Evolutionary conservation across 2,113 vertebrate species (phyloP).

Genomic region (Aegypius monachus): DNA sequence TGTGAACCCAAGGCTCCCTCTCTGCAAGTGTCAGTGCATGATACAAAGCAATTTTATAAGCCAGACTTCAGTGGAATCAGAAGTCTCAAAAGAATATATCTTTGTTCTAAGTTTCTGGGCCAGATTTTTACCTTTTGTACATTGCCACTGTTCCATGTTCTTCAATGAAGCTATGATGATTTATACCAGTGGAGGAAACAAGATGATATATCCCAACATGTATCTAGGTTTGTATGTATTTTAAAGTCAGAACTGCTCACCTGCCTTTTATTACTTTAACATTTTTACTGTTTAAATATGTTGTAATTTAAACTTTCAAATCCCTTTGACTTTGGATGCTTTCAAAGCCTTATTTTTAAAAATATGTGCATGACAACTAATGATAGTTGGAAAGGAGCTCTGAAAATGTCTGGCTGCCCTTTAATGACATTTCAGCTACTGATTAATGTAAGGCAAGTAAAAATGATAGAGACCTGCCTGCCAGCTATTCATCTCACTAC

Average conservation of each 20-base stretch:
- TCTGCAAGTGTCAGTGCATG: constrained; percentile 46
- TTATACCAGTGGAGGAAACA: constrained; percentile 26
- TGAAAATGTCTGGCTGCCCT: constrained; percentile 30
- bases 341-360: neutral
- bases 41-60: constrained; percentile 11
- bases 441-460: constrained; percentile 34
- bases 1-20: constrained; percentile 58
- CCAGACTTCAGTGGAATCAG: neutral
- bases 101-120: constrained; percentile 12
- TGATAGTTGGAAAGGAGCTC: neutral
- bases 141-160: neutral
- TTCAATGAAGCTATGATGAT: neutral
- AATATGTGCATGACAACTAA: neutral
- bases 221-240: neutral
- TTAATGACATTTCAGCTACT: constrained; percentile 26
- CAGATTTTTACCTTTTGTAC: neutral
- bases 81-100: neutral
- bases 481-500: neutral
- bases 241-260: neutral
- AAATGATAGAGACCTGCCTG: neutral
- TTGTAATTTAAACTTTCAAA: neutral
- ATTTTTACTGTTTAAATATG: neutral
- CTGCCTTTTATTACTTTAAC: neutral
- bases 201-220: neutral
- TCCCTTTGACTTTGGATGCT: neutral